Conservation (phyloP, 2,888 invertebrate species). For the Aspidapion aeneum region DNA sequence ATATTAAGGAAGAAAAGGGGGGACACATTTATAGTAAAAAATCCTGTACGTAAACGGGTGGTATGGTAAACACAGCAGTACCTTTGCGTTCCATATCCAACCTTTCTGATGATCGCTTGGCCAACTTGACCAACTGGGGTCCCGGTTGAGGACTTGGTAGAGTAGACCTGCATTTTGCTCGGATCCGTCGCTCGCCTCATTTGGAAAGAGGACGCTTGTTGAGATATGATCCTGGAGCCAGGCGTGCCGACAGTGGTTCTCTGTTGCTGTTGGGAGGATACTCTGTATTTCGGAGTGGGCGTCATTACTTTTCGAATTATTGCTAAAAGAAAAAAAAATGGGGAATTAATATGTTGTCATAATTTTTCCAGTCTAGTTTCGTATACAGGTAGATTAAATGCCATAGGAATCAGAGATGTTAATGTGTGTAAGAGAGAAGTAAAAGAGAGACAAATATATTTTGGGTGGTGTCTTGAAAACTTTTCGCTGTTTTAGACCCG, state of each 20-base stretch:
- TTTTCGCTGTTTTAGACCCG: too few relatives aligned
- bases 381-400: too few relatives aligned
- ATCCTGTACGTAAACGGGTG: too few relatives aligned
- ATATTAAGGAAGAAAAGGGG: too few relatives aligned
- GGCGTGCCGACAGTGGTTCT: constrained; percentile 14
- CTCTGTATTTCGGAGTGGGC: constrained; percentile 30
- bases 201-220: constrained; percentile 21
- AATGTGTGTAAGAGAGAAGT: too few relatives aligned
- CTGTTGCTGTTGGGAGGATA: constrained; percentile 20
- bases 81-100: constrained; percentile 21
- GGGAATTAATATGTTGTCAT: too few relatives aligned
- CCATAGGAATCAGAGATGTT: too few relatives aligned
- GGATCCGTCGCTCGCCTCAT: constrained; percentile 5
- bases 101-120: constrained; percentile 26
- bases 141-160: constrained; percentile 12
- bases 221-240: constrained; percentile 14
- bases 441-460: too few relatives aligned
- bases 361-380: too few relatives aligned
- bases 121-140: constrained; percentile 5
- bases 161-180: constrained; percentile 19
- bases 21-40: too few relatives aligned
- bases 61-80: too few relatives aligned
- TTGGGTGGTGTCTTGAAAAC: too few relatives aligned
- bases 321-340: neutral
- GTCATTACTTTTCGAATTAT: constrained; percentile 18